Conservation (phyloP, 2,113 vertebrate genomes). For the Neodontobutis hainanensis region DNA sequence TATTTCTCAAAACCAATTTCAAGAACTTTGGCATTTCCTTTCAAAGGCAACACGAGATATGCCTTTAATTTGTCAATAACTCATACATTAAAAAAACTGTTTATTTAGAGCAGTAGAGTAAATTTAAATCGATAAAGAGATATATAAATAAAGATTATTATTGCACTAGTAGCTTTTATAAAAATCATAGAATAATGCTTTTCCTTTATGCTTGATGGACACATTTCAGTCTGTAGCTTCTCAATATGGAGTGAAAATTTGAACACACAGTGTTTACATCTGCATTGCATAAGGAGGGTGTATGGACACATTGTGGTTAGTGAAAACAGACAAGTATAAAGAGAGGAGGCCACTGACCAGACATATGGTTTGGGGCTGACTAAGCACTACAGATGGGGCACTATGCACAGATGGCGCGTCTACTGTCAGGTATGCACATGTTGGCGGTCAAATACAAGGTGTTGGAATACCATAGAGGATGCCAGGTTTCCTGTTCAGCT, state of each 20-base stretch:
- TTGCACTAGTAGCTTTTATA: too few species aligned
- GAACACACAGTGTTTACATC: not conserved
- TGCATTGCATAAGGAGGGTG: not conserved
- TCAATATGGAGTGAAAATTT: not conserved
- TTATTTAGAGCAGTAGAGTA: not conserved
- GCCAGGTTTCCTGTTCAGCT: not conserved
- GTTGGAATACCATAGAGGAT: constrained; percentile 7
- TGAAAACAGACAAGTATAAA: constrained; percentile 13
- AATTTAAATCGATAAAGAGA: not conserved
- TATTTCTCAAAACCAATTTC: too few species aligned
- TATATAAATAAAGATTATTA: not conserved
- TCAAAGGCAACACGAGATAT: too few species aligned
- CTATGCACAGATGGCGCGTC: constrained; percentile 45
- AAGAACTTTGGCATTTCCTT: too few species aligned
- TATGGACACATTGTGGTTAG: not conserved
- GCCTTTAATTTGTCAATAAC: too few species aligned
- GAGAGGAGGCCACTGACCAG: constrained; percentile 10
- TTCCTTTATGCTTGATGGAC: not conserved
- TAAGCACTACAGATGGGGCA: constrained; percentile 42
- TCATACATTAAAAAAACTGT: too few species aligned
- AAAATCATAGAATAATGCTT: too few species aligned
- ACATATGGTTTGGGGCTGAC: constrained; percentile 41
- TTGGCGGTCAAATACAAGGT: constrained; percentile 34
- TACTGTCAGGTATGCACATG: constrained; percentile 40
- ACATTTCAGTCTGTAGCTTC: not conserved